Evolutionary conservation across 2,797 vertebrate species (phyloP).

Genomic region (Tokudaia muenninki): DNA sequence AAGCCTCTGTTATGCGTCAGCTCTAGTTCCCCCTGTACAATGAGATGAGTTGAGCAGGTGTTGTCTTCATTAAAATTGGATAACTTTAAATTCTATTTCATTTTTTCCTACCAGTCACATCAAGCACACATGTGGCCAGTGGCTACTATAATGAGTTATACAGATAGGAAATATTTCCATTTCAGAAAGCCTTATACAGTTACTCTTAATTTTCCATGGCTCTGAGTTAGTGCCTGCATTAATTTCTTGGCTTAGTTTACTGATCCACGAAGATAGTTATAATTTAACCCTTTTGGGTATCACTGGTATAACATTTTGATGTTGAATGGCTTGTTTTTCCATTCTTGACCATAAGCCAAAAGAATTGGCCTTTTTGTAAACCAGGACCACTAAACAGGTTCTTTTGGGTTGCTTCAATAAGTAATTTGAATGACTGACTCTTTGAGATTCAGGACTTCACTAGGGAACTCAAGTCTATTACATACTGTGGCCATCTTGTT

Average conservation of each 20-base stretch:
- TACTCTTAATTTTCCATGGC: neutral
- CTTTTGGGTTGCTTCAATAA: neutral
- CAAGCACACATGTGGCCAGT: neutral
- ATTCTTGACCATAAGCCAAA: neutral
- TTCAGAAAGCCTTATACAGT: neutral
- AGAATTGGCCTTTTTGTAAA: neutral
- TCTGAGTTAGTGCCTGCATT: neutral
- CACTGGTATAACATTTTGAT: slow-evolving; percentile 4
- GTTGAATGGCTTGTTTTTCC: neutral
- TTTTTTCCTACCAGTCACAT: neutral
- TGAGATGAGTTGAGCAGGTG: neutral
- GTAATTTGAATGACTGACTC: neutral
- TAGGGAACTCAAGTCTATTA: neutral
- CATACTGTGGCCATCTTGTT: too few relatives aligned
- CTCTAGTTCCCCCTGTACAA: neutral
- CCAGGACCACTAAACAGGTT: neutral
- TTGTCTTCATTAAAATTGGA: neutral
- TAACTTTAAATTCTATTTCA: neutral
- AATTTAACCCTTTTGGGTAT: neutral
- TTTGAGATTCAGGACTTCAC: neutral
- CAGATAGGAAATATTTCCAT: neutral
- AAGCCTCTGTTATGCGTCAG: neutral
- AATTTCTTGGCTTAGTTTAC: slow-evolving; percentile 12
- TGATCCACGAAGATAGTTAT: neutral
- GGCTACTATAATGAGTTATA: neutral